Evolutionary conservation across 2,797 vertebrate species (phyloP).

Genomic region (Protosalanx chinensis): DNA sequence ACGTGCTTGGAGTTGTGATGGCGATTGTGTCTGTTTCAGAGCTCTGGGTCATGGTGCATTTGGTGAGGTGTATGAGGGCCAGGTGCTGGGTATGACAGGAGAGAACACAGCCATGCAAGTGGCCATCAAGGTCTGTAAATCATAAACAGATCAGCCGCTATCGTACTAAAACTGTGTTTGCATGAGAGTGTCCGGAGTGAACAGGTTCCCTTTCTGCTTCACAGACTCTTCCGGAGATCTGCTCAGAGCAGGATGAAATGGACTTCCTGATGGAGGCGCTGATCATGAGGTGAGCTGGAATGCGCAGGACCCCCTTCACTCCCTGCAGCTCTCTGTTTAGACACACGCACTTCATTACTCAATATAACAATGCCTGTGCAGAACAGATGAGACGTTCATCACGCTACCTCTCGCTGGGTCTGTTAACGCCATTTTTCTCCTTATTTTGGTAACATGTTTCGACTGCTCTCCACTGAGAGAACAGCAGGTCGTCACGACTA

Average conservation of each 20-base stretch:
- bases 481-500: neutral
- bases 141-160: neutral
- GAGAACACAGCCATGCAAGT: slow-evolving; percentile 84
- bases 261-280: slow-evolving; percentile 93
- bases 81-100: slow-evolving; percentile 80
- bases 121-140: slow-evolving; percentile 85
- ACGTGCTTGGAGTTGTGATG: neutral
- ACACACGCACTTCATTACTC: slow-evolving; percentile 10
- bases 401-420: slow-evolving; percentile 15
- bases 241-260: slow-evolving; percentile 90
- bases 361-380: neutral
- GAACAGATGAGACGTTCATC: neutral
- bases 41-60: slow-evolving; percentile 89
- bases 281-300: slow-evolving; percentile 84
- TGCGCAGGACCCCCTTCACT: neutral
- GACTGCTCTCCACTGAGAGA: slow-evolving; percentile 26
- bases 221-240: slow-evolving; percentile 92
- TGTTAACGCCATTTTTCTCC: slow-evolving; percentile 12
- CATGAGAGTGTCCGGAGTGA: neutral
- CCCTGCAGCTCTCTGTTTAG: slow-evolving; percentile 11
- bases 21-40: slow-evolving; percentile 58
- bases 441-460: slow-evolving; percentile 32
- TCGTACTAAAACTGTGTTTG: neutral
- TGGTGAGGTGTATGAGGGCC: slow-evolving; percentile 91
- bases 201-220: slow-evolving; percentile 32